These are phyloP conservation scores for Dufourea novaeangliae DNA, from an alignment of 1,140 invertebrate species.

Conservation along the genomic window DNA sequence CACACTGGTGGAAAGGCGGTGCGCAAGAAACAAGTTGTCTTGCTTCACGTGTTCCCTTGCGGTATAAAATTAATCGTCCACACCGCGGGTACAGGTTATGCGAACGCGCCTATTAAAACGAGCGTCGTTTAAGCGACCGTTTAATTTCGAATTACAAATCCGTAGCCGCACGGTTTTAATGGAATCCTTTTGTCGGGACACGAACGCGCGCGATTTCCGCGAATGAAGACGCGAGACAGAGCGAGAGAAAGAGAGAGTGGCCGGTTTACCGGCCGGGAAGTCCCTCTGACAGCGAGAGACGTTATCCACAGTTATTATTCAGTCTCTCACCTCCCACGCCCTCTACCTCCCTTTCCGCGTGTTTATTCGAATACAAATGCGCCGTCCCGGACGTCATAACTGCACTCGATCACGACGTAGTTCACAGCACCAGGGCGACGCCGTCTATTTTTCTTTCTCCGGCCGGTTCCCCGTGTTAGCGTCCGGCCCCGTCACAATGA, in stretches of 20 bases:
- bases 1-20: no score
- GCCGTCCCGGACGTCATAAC: slow-evolving; percentile 64
- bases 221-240: slow-evolving; percentile 56
- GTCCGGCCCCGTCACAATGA: slow-evolving; percentile 58
- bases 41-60: neutral
- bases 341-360: no score
- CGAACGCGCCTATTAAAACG: slow-evolving; percentile 15
- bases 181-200: neutral
- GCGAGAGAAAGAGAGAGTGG: slow-evolving; percentile 9
- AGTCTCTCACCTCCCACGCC: slow-evolving; percentile 66
- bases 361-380: slow-evolving; percentile 67
- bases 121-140: slow-evolving; percentile 7
- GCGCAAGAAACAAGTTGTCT: neutral
- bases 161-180: slow-evolving; percentile 2
- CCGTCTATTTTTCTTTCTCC: slow-evolving; percentile 63
- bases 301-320: slow-evolving; percentile 66
- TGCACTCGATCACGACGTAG: slow-evolving; percentile 64
- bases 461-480: slow-evolving; percentile 45
- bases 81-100: neutral
- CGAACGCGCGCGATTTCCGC: slow-evolving; percentile 22
- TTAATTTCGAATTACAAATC: slow-evolving; percentile 26
- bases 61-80: neutral
- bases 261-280: slow-evolving; percentile 10
- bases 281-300: slow-evolving; percentile 57
- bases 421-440: slow-evolving; percentile 57